A percentile compares a stretch with the other conserved stretches of the same genome.
phyloP scores from a whole-genome alignment of 2,888 invertebrate genomes.

The Drosophila cognata region DNA sequence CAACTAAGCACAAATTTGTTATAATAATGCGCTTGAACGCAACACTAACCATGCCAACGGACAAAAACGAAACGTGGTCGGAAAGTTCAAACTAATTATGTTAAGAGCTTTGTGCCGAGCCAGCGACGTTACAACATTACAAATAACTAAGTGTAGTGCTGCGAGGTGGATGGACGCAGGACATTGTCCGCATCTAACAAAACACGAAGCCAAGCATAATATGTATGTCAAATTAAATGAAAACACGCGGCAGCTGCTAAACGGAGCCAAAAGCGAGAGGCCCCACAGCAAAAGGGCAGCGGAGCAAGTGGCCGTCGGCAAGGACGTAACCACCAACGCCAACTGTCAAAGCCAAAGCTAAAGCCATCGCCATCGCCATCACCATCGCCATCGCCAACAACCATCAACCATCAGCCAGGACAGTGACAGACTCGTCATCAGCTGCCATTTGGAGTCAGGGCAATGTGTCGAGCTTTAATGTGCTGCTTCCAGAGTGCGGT shows the following conservation, averaged over 20 bases:
- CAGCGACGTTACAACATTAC: slow-evolving; percentile 46
- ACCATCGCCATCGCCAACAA: slow-evolving; percentile 9
- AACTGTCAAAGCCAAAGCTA: slow-evolving; percentile 54
- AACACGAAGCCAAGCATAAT: slow-evolving; percentile 62
- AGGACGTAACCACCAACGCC: slow-evolving; percentile 32
- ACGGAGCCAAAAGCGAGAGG: slow-evolving; percentile 30
- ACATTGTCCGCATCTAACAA: slow-evolving; percentile 43
- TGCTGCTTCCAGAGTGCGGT: slow-evolving; percentile 22
- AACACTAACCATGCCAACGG: slow-evolving; percentile 83
- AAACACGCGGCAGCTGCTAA: slow-evolving; percentile 58
- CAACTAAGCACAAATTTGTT: slow-evolving; percentile 21
- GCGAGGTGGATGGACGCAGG: slow-evolving; percentile 26
- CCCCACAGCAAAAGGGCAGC: neutral
- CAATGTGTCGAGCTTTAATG: slow-evolving; percentile 57
- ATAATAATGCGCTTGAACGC: slow-evolving; percentile 75
- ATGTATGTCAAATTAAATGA: slow-evolving; percentile 67
- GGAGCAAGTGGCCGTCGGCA: slow-evolving; percentile 7
- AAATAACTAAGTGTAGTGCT: slow-evolving; percentile 53
- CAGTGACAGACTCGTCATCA: slow-evolving; percentile 40
- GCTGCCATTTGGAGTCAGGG: slow-evolving; percentile 18
- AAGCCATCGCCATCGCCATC: slow-evolving; percentile 21
- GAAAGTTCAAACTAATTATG: slow-evolving; percentile 85
- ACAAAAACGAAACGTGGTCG: slow-evolving; percentile 84
- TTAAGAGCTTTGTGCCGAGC: slow-evolving; percentile 82
- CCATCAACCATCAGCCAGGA: slow-evolving; percentile 15